Evolutionary conservation across 2,113 vertebrate species (phyloP), one percentile per base, ranked within the genome.

Genomic region (Spermophilus dauricus): DNA sequence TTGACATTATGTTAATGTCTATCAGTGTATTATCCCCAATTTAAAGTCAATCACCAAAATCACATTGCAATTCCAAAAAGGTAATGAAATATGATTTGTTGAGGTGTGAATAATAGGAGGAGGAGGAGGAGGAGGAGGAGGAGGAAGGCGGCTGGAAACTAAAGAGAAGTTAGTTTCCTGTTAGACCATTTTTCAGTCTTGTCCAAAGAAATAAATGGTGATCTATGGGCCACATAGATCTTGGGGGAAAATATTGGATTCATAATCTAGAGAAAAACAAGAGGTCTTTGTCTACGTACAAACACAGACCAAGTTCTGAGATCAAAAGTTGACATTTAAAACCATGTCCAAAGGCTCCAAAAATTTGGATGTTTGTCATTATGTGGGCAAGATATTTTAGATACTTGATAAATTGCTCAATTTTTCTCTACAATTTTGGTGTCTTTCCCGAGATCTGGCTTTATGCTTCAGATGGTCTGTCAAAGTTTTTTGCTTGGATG

Each of bases 1-100:
- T 98, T 98, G 98, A 98, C 98, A 98, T 98, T 98, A 98, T 98
- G 98, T 97, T 98, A 98, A 98, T 98, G 96, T 96, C 96, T 98
- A 93, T 96, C 98, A 91, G 0, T 93, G 48, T 96, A 98, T 98
- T 98, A 98, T 98, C 97, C 95, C 94, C 98, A 98, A 98, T 98
- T 99, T 98, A 98, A 98, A 98, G 97, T 98, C 98, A 98, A 99
- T 98, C 98, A 98, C 98, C 77, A 97, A 98, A 98, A 98, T 98
- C 98, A 97, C 95, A 1, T 85, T 97, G 97, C 95, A 91, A 89
- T 97, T 98, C 97, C 97, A 97, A 98, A 97, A 98, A 98, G 63
- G 96, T 98, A 98, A 98, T 97, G 97, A 97, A 98, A 96, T 97
- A 98, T 98, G 98, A 95, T 97, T 97, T 98, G 96, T 93, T 96